phyloP scores from a whole-genome alignment of 1,140 invertebrate genomes.

The Stegodyphus dumicola region DNA sequence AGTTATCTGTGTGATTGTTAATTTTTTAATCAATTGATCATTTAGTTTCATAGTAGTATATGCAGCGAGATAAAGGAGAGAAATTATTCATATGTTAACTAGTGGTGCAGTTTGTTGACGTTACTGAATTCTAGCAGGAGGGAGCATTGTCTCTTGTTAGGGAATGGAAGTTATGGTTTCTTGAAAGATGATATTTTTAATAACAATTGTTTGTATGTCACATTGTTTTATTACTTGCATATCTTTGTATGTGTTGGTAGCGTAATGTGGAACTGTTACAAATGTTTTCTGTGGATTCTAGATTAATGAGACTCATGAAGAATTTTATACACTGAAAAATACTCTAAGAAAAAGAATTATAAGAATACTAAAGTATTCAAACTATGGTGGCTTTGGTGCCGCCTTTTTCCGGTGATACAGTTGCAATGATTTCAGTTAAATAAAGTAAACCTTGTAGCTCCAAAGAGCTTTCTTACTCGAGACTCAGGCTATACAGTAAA shows the following conservation, averaged over 20 bases:
- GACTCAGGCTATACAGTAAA: conserved; percentile 57
- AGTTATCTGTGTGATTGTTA: conserved; percentile 45
- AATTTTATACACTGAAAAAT: conserved; percentile 50
- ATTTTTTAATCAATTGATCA: conserved; percentile 49
- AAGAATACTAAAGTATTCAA: conserved; percentile 36
- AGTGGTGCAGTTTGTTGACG: conserved; percentile 55
- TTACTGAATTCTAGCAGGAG: conserved; percentile 53
- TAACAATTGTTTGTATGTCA: conserved; percentile 62
- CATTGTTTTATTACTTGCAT: conserved; percentile 62
- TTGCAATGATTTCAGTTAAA: conserved; percentile 53
- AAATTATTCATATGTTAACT: conserved; percentile 56
- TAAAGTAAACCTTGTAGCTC: conserved; percentile 44
- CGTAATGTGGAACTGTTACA: conserved; percentile 56
- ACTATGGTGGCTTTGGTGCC: conserved; percentile 22
- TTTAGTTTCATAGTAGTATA: conserved; percentile 48
- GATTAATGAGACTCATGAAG: conserved; percentile 50
- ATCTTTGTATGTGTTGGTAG: conserved; percentile 58
- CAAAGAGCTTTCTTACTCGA: conserved; percentile 50
- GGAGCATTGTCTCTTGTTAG: conserved; percentile 44
- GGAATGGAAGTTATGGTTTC: conserved; percentile 48
- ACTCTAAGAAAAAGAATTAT: too few species aligned
- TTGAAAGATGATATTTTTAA: conserved; percentile 61
- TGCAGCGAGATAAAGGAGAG: conserved; percentile 45
- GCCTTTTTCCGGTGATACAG: conserved; percentile 57
- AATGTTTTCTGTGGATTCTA: conserved; percentile 59